Evolutionary conservation across 2,113 vertebrate species (phyloP), one percentile per base, ranked within the genome.

Genomic region (Scomber scombrus): DNA sequence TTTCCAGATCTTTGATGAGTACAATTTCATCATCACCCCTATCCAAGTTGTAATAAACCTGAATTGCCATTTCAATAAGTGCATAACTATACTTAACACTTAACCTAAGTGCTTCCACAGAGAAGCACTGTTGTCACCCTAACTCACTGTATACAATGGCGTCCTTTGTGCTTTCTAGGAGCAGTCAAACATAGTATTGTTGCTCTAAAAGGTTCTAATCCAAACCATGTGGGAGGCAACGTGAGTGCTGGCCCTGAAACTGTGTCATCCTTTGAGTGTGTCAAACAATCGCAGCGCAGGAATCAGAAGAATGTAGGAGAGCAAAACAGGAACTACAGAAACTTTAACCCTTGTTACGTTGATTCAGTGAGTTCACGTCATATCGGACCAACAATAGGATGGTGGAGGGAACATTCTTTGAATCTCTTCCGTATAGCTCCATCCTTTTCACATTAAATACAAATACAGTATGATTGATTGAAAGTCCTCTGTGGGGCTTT

Each of bases 301-400:
- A 80, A 75, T 81, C 26, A 15, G 11, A 80, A 15, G 49, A 79
- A 86, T 75, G 78, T 71, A 47, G 49, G 15, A 47, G 31, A 2
- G 15, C 34, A 43, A 55, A 45, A 47, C 19, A 43, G 43, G 43
- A 26, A 26, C 23, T 26, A 26, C 23, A 3, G 45, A 14, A 0
- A 23, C 16, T 57, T 11, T 72, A 63, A 73, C 49, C 47, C 31
- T 40, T 7, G 2, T 43, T 50, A 26, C 43, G 14, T 16, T 11
- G 11, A 73, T 26, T 16, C 21, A 43, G 21, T n/a, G n/a, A 58
- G 19, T 74, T 76, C 64, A 71, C 3, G 6, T 29, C 21, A 54
- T 18, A 56, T 45, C 13, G 10, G 15, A 21, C 34, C 11, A 47
- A 78, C 62, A 85, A 71, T 26, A 61, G 64, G 67, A 73, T 69